Base-by-base conservation (phyloP, 2,797 vertebrate genomes). In the Clarias platycephalus region DNA sequence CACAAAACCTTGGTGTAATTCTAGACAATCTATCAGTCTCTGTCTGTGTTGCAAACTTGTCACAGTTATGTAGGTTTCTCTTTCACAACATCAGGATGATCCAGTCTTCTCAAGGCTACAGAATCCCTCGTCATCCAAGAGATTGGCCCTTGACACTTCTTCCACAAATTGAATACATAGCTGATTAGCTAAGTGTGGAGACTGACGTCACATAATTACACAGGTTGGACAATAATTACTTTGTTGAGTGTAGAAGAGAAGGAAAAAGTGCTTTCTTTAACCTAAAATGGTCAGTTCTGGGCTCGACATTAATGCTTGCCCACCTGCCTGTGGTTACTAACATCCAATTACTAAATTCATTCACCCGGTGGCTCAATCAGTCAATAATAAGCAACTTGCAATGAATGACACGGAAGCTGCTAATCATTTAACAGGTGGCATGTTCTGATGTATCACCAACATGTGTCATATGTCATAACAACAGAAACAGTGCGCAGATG, bases 21-120 rank as follows among this genome's bases (percentile, higher is more conserved):
- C 26, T 81, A 28, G n/a, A 81, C 63, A 75, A 28, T 20, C 53
- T 31, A 77, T 77, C 74, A 77, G 58, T 24, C 55, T 34, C 55
- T 37, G 55, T 20, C 15, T 37, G 55, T 37, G 74, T 34, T 77
- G 31, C 55, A 77, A 60, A 60, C 74, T 34, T 77, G 74, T 77
- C 55, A 60, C 55, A 37, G 20, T 58, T 57, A 58, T 37, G 74
- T 3, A 60, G 31, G 20, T 24, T 58, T 77, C 55, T 77, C 20
- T 15, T 34, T 57, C 55, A 57, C 53, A 75, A 55, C 16, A 31
- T 31, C 9, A 57, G 28, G 55, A 76, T 34, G 74, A 58, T 22
- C 55, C 10, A 34, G 9, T 18, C 53, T 31, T 57, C 55, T 75
- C 74, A 18, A 76, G 12, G 44, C 44, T 15, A 28, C 71, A 74